Conservation (phyloP, 92 coral and sea anemone genomes). For the Actinostola sp. region DNA sequence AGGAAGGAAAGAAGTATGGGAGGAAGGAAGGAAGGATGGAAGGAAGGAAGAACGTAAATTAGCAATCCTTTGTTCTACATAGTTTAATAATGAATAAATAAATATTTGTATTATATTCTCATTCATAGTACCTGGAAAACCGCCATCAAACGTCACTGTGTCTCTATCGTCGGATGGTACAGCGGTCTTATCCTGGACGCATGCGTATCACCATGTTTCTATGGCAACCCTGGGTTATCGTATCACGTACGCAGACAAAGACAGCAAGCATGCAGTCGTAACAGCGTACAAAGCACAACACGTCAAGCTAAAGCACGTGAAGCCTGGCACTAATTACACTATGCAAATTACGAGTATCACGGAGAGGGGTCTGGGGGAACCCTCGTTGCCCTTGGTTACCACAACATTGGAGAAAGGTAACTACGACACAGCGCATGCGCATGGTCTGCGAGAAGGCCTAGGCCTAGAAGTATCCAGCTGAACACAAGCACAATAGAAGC, state of each 20-base stretch:
- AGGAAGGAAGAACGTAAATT: no score
- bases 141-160: conserved; percentile 43
- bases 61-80: no score
- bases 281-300: conserved; percentile 15
- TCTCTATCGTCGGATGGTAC: conserved; percentile 29
- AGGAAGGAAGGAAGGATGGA: neutral
- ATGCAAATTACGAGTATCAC: conserved; percentile 43
- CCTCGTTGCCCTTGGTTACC: conserved; percentile 22
- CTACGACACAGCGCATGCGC: no score
- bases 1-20: no score
- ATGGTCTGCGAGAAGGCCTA: no score
- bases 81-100: neutral
- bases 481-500: no score
- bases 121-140: conserved; percentile 62
- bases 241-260: conserved; percentile 31
- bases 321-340: conserved; percentile 35
- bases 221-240: conserved; percentile 44
- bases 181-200: conserved; percentile 62
- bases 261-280: conserved; percentile 13
- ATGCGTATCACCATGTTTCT: conserved; percentile 13
- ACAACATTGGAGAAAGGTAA: conserved; percentile 53
- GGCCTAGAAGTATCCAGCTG: no score
- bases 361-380: conserved; percentile 55
- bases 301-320: conserved; percentile 38
- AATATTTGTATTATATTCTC: neutral